Conservation (phyloP, 2,797 vertebrate species). For the Lutra lutra region DNA sequence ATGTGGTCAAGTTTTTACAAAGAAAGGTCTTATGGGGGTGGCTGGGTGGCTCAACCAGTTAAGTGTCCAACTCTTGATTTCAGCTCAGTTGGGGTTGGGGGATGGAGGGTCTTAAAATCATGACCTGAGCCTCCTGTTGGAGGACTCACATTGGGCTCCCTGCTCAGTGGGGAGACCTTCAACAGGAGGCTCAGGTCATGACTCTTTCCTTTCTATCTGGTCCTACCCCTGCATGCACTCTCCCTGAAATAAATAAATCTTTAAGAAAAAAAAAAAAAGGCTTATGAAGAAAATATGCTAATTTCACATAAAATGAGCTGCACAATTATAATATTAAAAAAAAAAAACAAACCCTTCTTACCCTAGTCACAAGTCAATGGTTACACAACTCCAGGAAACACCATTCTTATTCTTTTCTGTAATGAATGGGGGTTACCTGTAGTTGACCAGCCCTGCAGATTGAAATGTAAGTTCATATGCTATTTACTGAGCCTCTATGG, state of each 20-base stretch:
- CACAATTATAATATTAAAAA: background rate
- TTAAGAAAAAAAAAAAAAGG: background rate
- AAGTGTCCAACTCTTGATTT: background rate
- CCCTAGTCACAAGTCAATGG: background rate
- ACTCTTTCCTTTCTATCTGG: background rate
- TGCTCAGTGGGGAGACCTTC: background rate
- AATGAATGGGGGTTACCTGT: background rate
- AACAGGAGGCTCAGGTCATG: no score
- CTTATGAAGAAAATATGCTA: conserved; percentile 49
- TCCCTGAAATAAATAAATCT: background rate
- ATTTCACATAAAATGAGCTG: conserved; percentile 29
- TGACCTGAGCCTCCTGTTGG: background rate
- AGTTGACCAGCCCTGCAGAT: background rate
- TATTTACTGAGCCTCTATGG: background rate
- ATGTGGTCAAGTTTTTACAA: conserved; percentile 33
- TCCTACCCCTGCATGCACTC: background rate
- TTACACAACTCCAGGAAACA: background rate
- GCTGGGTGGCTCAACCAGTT: background rate
- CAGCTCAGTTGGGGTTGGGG: background rate
- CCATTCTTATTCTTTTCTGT: background rate
- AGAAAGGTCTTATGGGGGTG: background rate
- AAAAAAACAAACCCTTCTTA: background rate
- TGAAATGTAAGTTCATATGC: background rate
- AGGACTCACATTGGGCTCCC: background rate
- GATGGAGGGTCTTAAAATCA: background rate